Evolutionary conservation across 2,888 invertebrate species (phyloP), one percentile per base, ranked within the genome.

Genomic region (Ectemnius continuus): DNA sequence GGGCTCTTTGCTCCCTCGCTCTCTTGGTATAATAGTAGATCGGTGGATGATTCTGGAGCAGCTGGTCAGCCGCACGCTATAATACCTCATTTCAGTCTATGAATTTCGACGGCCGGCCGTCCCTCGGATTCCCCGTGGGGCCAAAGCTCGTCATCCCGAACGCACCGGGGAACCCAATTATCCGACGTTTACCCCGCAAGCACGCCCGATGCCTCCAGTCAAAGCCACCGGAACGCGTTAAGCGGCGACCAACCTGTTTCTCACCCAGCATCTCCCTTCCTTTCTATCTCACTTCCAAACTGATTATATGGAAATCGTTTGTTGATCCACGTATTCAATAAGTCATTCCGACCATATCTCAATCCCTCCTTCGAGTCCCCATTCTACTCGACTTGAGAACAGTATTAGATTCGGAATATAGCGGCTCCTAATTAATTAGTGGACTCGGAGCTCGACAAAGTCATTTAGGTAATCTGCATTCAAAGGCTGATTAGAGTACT

Each of bases 181-280:
- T 72, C 58, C 63, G 60, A 67, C 68, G 79, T 71, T 80, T 73
- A 63, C 70, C 67, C 70, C 72, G 66, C 74, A 70, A 76, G 52
- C 76, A 67, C 63, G 71, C 47, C 11, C 60, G 70, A 66, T 67
- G 67, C 23, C 61, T 26, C 28, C 23, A 59, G 70, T 67, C 73
- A 71, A 79, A 78, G 75, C 78, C 64, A 68, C 70, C 69, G 75
- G 67, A 79, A 76, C 71, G 71, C 57, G 79, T 80, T 76, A 70
- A 79, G 73, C 13, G 58, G 69, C 0, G 62, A 72, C 73, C 74
- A 70, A 80, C 68, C 70, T 61, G 67, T 73, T 76, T 73, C 73
- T 68, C 73, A 52, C n/a, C n/a, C n/a, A n/a, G n/a, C n/a, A 61
- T 67, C 70, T 78, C 16, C 28, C 3, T 28, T 5, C 5, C 28